Percentiles rank a stretch among this genome's conserved stretches.
Evolutionary conservation across 2,888 invertebrate species (phyloP).

Genomic region (Oxycera nigricornis): DNA sequence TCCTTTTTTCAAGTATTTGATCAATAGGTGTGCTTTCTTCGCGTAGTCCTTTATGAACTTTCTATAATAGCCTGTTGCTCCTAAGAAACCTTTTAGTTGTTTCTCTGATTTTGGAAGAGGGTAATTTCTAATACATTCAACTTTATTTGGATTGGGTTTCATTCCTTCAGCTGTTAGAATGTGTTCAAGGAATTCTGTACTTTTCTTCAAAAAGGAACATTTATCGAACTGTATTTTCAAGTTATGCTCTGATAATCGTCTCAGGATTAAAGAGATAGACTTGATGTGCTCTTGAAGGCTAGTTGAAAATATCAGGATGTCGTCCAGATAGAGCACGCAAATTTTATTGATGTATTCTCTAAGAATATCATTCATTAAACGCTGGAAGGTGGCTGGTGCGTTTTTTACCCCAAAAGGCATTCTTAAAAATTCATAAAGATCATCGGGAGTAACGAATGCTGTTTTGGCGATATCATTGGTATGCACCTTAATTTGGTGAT

Average conservation of each 20-base stretch:
- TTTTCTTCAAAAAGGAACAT: slow-evolving; percentile 38
- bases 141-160: slow-evolving; percentile 38
- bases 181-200: slow-evolving; percentile 40
- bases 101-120: slow-evolving; percentile 42
- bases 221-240: slow-evolving; percentile 39
- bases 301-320: background rate
- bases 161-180: slow-evolving; percentile 36
- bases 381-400: background rate
- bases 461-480: too few relatives aligned
- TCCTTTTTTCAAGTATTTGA: slow-evolving; percentile 46
- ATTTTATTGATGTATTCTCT: background rate
- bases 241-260: too few relatives aligned
- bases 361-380: background rate
- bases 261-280: too few relatives aligned
- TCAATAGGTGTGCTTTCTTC: slow-evolving; percentile 44
- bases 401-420: background rate
- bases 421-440: background rate
- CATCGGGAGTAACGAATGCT: too few relatives aligned
- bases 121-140: slow-evolving; percentile 22
- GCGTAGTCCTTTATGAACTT: slow-evolving; percentile 43
- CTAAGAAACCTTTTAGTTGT: slow-evolving; percentile 45
- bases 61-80: slow-evolving; percentile 44
- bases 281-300: background rate
- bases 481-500: too few relatives aligned
- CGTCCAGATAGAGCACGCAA: background rate